Percentiles rank a stretch among this genome's conserved stretches.
Evolutionary conservation across 2,797 vertebrate species (phyloP).

Genomic region (Pelochelys cantorii): DNA sequence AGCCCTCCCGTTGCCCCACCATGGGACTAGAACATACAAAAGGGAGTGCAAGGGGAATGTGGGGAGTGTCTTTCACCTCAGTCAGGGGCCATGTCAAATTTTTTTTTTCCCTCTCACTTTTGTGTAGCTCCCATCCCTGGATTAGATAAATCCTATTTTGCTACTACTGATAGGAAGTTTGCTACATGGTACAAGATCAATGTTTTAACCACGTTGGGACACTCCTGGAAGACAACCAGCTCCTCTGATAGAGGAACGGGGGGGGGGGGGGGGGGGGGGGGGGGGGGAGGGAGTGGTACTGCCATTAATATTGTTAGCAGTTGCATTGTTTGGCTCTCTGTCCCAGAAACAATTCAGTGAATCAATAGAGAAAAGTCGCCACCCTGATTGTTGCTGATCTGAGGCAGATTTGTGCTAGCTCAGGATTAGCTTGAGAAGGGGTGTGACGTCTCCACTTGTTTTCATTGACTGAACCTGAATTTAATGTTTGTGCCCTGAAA

Average conservation of each 20-base stretch:
- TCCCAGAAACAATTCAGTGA: neutral
- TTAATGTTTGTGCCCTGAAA: neutral
- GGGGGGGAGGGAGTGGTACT: neutral
- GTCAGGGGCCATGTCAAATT: too few species aligned
- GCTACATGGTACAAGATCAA: neutral
- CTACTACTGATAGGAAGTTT: too few species aligned
- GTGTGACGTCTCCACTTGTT: neutral
- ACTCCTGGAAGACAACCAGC: neutral
- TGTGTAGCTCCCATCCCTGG: too few species aligned
- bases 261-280: too few species aligned
- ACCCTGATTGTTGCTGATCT: neutral
- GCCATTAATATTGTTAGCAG: conserved; percentile 52
- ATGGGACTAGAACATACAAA: too few species aligned
- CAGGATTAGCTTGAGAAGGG: neutral
- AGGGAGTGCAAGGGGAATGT: too few species aligned
- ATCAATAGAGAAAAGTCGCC: conserved; percentile 1
- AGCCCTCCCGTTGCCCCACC: too few species aligned
- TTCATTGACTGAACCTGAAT: neutral
- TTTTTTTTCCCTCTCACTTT: too few species aligned
- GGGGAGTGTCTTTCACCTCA: too few species aligned
- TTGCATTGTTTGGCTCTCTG: conserved; percentile 21
- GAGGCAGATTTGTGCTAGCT: neutral
- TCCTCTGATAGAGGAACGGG: conserved; percentile 39
- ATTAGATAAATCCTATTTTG: too few species aligned
- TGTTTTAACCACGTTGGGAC: neutral